phyloP scores from a whole-genome alignment of 1,140 invertebrate genomes.

The Oedothorax gibbosus region DNA sequence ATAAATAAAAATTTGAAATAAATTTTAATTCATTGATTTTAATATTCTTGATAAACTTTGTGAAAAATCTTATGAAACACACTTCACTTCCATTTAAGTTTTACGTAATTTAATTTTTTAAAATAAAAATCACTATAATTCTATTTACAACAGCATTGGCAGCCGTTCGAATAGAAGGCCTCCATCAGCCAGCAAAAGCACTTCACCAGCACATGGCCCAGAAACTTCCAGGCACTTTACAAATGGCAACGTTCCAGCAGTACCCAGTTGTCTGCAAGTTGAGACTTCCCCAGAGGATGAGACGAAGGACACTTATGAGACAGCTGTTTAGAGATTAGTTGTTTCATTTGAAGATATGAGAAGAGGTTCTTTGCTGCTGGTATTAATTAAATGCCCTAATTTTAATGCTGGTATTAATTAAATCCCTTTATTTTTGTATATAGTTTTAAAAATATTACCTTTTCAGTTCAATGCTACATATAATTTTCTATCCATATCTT shows the following conservation, averaged over 20 bases:
- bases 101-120: too few species aligned
- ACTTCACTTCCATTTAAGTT: too few species aligned
- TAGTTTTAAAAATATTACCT: too few species aligned
- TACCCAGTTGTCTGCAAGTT: slow-evolving; percentile 45
- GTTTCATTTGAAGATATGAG: not conserved
- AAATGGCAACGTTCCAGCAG: slow-evolving; percentile 55
- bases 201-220: slow-evolving; percentile 4
- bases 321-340: slow-evolving; percentile 22
- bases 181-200: slow-evolving; percentile 5
- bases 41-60: not conserved
- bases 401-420: too few species aligned
- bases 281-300: slow-evolving; percentile 38
- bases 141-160: slow-evolving; percentile 26
- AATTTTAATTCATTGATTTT: too few species aligned
- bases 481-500: too few species aligned
- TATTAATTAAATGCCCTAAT: too few species aligned
- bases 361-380: not conserved
- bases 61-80: not conserved
- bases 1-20: not conserved
- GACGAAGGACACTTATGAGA: slow-evolving; percentile 43
- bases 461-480: too few species aligned
- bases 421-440: too few species aligned
- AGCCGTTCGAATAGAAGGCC: slow-evolving; percentile 14
- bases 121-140: too few species aligned
- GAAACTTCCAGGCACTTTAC: slow-evolving; percentile 46